A percentile compares a stretch with the other conserved stretches of the same genome.
phyloP scores from a whole-genome alignment of 2,113 vertebrate species.

The Lophura nycthemera region DNA sequence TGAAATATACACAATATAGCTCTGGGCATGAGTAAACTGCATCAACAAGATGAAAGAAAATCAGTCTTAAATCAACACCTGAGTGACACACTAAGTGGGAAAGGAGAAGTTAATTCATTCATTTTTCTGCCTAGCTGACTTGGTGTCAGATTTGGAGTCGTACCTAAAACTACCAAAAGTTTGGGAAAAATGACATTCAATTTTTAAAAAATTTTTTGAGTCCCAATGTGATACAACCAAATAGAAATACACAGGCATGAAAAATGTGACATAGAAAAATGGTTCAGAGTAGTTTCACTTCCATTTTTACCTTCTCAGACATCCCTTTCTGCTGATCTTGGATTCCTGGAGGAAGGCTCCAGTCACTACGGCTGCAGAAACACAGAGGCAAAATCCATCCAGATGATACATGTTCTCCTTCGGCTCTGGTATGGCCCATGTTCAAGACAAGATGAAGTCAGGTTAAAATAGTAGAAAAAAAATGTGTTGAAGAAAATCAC shows the following conservation, averaged over 20 bases:
- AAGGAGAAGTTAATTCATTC: neutral
- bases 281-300: neutral
- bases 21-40: neutral
- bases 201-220: neutral
- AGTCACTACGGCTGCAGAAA: neutral
- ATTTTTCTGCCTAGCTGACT: neutral
- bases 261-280: neutral
- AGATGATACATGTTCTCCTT: neutral
- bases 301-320: neutral
- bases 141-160: neutral
- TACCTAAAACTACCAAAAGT: neutral
- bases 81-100: neutral
- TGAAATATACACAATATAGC: neutral
- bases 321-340: neutral
- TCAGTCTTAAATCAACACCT: neutral
- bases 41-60: neutral
- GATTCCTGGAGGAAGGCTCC: neutral
- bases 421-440: neutral
- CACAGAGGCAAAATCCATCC: neutral
- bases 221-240: neutral
- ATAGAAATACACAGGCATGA: neutral
- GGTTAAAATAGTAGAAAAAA: neutral
- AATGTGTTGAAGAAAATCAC: fast-evolving
- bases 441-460: neutral
- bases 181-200: neutral